These are phyloP conservation scores for Trimorus sp. DNA, from an alignment of 2,888 invertebrate genomes.

Conservation along the genomic window DNA sequence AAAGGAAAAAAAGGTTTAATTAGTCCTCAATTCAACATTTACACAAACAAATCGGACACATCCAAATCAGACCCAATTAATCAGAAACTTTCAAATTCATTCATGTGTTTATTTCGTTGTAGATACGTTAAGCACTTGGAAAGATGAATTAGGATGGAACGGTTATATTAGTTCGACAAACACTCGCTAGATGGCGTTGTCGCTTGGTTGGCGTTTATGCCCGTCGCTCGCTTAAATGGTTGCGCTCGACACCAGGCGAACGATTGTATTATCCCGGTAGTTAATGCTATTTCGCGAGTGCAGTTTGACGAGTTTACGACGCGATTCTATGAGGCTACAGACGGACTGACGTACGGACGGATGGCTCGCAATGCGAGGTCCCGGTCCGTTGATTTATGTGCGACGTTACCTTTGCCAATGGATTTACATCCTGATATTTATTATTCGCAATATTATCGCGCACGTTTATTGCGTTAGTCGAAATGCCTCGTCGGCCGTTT, in stretches of 20 bases:
- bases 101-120: no score
- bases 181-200: slow-evolving; percentile 42
- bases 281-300: slow-evolving; percentile 80
- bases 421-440: slow-evolving; percentile 81
- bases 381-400: slow-evolving; percentile 79
- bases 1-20: no score
- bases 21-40: no score
- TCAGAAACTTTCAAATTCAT: no score
- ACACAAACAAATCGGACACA: no score
- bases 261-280: slow-evolving; percentile 81
- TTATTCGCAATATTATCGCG: slow-evolving; percentile 81
- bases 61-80: no score
- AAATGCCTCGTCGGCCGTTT: slow-evolving; percentile 70
- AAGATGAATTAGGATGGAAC: no score
- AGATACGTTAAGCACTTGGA: no score
- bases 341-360: slow-evolving; percentile 71
- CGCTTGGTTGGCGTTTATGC: slow-evolving; percentile 29
- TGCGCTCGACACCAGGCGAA: slow-evolving; percentile 69
- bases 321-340: slow-evolving; percentile 75
- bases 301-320: slow-evolving; percentile 81
- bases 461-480: slow-evolving; percentile 80
- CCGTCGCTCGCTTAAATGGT: slow-evolving; percentile 56
- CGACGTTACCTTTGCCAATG: slow-evolving; percentile 81
- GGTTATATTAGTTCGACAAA: slow-evolving; percentile 15
- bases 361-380: slow-evolving; percentile 70